Base-by-base conservation (phyloP, 1,140 invertebrate genomes). In the Drosophila sechellia region DNA sequence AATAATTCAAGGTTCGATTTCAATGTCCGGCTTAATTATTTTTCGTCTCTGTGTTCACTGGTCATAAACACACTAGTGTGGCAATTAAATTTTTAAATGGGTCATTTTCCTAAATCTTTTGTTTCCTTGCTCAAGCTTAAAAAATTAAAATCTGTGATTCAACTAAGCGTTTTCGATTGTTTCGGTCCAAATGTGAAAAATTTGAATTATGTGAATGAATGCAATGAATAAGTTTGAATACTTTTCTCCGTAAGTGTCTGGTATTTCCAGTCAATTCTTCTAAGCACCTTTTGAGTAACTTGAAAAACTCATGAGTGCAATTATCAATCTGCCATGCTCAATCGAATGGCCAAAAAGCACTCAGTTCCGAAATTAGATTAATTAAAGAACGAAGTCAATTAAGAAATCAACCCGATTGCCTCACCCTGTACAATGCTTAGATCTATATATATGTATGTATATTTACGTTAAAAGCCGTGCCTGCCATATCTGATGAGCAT, bases 401-500 rank as follows among this genome's bases (percentile, higher is more conserved):
- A 65, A 31, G 56, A 61, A 74, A 73, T 74, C 69, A 45, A 74
- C 40, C n/a, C 4, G 11, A 64, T 74, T 68, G 73, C 72, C 74
- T 53, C 72, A 77, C 73, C 72, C 72, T 77, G 72, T 75, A 75
- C 34, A 49, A 59, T 46, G 66, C 66, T 59, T 57, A 52, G 68
- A 70, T 63, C 49, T 54, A 20, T 66, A 54, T 52, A 35, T 56
- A 15, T 34, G n/a, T 42, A 27, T 42, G 13, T 2, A 46, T 58
- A 37, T 25, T 35, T 25, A 20, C 25, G 63, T 39, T 45, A 65
- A 66, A 64, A 59, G 59, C 65, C 79, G 79, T 71, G 71, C 58
- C 79, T 79, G 71, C 79, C 83, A 89, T 86, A 86, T 83, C 84
- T 86, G 83, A 86, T 86, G 83, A 79, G 83, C 83, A 83, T 68